These are phyloP conservation scores for Epinotia ramella DNA, from an alignment of 2,888 invertebrate species.

Conservation along the genomic window DNA sequence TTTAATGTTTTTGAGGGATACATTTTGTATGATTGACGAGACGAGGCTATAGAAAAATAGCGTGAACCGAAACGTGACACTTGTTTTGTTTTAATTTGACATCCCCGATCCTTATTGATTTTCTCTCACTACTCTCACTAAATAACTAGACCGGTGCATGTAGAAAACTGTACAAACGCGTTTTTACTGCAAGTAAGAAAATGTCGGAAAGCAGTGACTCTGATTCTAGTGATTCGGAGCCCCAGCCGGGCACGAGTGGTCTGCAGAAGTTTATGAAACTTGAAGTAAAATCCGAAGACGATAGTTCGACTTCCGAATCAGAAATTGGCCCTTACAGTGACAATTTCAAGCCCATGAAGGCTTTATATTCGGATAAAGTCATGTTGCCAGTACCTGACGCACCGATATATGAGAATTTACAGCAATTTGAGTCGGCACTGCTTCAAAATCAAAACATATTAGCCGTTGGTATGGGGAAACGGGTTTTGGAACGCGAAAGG, in stretches of 20 bases:
- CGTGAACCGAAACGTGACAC: slow-evolving; percentile 51
- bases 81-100: slow-evolving; percentile 43
- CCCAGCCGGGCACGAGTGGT: slow-evolving; percentile 34
- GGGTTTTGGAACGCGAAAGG: slow-evolving; percentile 67
- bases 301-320: slow-evolving; percentile 76
- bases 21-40: not conserved
- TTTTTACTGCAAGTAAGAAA: not conserved
- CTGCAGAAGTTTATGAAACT: not conserved
- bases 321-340: slow-evolving; percentile 75
- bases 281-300: slow-evolving; percentile 52
- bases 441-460: slow-evolving; percentile 56
- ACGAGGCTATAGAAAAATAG: not conserved
- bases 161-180: slow-evolving; percentile 24
- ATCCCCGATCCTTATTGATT: slow-evolving; percentile 33
- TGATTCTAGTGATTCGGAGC: slow-evolving; percentile 26
- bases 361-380: slow-evolving; percentile 86
- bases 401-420: slow-evolving; percentile 88
- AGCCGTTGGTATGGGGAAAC: slow-evolving; percentile 64
- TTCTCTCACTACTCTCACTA: not conserved
- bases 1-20: not conserved
- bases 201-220: slow-evolving; percentile 1
- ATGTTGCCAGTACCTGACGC: slow-evolving; percentile 85
- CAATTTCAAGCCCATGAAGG: slow-evolving; percentile 89
- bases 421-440: slow-evolving; percentile 80
- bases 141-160: slow-evolving; percentile 1